Evolutionary conservation across 2,113 vertebrate genomes (phyloP).

Genomic region (Callipepla californica): DNA sequence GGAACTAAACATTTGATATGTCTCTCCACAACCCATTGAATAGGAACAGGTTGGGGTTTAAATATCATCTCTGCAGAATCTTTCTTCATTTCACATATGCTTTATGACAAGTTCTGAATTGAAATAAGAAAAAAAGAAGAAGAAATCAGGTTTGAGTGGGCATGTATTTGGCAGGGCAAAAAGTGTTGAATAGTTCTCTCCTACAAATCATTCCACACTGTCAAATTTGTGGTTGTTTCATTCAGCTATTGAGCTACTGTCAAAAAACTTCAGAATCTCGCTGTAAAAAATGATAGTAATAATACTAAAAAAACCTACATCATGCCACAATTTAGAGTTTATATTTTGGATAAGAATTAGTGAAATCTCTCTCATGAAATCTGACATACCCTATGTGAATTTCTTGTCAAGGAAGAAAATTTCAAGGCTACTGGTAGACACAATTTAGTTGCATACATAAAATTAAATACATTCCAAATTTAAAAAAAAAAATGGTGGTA

Average conservation of each 20-base stretch:
- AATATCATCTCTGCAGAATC: background rate
- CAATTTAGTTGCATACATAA: background rate
- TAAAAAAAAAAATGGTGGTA: background rate
- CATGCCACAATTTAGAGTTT: background rate
- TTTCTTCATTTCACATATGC: background rate
- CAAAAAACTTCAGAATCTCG: background rate
- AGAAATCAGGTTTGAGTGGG: background rate
- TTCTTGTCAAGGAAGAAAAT: slow-evolving; percentile 9
- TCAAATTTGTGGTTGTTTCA: background rate
- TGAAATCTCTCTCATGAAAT: background rate
- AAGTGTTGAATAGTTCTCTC: background rate
- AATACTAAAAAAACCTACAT: background rate
- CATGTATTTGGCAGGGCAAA: background rate
- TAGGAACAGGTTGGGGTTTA: background rate
- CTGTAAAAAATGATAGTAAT: background rate
- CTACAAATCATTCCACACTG: background rate
- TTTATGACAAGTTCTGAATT: background rate
- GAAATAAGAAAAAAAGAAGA: background rate
- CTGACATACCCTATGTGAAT: background rate
- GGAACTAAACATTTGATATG: background rate
- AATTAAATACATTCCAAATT: background rate
- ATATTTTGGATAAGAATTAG: background rate
- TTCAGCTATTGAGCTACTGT: background rate
- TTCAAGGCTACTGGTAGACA: background rate
- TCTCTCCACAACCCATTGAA: background rate